Evolutionary conservation across 2,888 invertebrate species (phyloP).

Genomic region (Drosophila setosimentum): DNA sequence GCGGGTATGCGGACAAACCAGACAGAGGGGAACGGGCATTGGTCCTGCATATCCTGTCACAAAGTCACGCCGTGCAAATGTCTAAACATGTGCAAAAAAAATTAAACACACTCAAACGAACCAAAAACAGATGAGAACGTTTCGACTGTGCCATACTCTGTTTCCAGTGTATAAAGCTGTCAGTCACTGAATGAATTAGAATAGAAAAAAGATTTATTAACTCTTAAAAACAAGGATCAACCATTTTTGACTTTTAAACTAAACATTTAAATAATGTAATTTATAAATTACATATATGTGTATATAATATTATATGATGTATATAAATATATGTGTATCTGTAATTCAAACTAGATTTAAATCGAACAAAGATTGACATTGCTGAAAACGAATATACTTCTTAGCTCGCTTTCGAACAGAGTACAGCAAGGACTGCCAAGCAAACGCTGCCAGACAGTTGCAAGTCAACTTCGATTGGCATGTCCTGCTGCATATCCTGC

Average conservation of each 20-base stretch:
- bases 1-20: slow-evolving; percentile 10
- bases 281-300: too few species aligned
- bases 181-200: too few species aligned
- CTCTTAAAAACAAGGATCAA: not conserved
- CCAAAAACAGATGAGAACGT: not conserved
- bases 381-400: not conserved
- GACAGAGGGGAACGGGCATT: slow-evolving; percentile 18
- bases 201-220: not conserved
- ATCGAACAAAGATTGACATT: not conserved
- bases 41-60: slow-evolving; percentile 63
- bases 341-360: too few species aligned
- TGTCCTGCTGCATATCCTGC: slow-evolving; percentile 68
- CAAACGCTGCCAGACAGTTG: slow-evolving; percentile 52
- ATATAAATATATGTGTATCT: not conserved
- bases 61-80: slow-evolving; percentile 65
- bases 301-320: not conserved
- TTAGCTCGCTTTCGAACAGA: not conserved
- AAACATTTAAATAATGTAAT: too few species aligned
- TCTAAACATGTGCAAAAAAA: slow-evolving; percentile 67
- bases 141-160: slow-evolving; percentile 3
- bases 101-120: slow-evolving; percentile 13
- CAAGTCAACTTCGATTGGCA: slow-evolving; percentile 40
- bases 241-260: too few species aligned
- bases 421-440: slow-evolving; percentile 12
- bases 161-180: not conserved